Percentiles rank a stretch among this genome's conserved stretches.
phyloP scores from a whole-genome alignment of 2,888 invertebrate species.

The Colletes collaris region DNA sequence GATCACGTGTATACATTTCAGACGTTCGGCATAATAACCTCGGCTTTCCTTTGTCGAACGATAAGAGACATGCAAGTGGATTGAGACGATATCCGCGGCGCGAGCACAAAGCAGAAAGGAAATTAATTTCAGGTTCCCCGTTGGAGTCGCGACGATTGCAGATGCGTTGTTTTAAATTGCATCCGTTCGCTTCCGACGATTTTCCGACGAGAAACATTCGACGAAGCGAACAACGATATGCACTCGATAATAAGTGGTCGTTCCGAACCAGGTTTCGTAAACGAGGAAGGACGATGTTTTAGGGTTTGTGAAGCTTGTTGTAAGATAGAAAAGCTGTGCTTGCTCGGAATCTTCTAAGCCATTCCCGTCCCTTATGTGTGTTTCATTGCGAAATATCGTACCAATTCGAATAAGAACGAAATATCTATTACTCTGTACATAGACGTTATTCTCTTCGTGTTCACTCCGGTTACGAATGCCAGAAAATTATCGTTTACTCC shows the following conservation, averaged over 20 bases:
- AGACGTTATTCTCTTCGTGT: constrained; percentile 25
- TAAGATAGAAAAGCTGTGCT: constrained; percentile 43
- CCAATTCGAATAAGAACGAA: constrained; percentile 14
- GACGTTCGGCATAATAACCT: constrained; percentile 76
- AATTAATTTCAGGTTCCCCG: constrained; percentile 21
- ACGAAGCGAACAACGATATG: constrained; percentile 43
- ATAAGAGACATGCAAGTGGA: constrained; percentile 72
- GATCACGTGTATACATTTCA: constrained; percentile 57
- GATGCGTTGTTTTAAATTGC: constrained; percentile 13
- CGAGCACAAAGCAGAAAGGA: constrained; percentile 11
- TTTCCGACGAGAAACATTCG: constrained; percentile 1
- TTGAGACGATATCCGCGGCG: constrained; percentile 32
- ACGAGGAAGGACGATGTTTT: not conserved
- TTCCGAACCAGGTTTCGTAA: not conserved
- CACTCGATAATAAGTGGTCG: constrained; percentile 33
- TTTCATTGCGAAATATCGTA: constrained; percentile 27
- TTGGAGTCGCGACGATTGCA: constrained; percentile 13
- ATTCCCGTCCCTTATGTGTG: constrained; percentile 60
- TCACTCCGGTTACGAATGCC: constrained; percentile 5
- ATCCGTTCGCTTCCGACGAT: constrained; percentile 16
- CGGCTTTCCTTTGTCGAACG: constrained; percentile 76
- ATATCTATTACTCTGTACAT: constrained; percentile 33
- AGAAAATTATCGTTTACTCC: not conserved
- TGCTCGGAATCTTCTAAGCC: constrained; percentile 39
- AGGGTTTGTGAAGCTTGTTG: constrained; percentile 7